Evolutionary conservation across 2,113 vertebrate species (phyloP).

Genomic region (Rhineura floridana): DNA sequence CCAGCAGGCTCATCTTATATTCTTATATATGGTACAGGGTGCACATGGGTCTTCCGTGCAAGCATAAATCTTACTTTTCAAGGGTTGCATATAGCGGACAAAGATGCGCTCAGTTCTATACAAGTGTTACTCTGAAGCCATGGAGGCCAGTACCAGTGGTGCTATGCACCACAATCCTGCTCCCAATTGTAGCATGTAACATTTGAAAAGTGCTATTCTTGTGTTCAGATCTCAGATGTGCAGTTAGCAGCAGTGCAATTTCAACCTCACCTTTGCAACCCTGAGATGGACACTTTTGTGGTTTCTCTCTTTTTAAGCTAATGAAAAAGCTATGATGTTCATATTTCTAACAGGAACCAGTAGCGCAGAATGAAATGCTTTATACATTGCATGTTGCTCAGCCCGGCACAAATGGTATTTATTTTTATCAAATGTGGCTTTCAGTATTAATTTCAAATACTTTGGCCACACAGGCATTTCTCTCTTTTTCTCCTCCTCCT

Average conservation of each 20-base stretch:
- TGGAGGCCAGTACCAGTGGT: too few relatives aligned
- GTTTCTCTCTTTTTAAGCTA: neutral
- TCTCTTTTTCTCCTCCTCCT: conserved; percentile 1
- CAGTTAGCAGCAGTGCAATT: neutral
- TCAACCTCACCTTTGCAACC: neutral
- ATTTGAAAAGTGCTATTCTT: neutral
- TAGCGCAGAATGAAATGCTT: neutral
- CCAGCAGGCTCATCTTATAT: too few relatives aligned
- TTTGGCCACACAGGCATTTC: conserved; percentile 60
- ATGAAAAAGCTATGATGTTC: neutral
- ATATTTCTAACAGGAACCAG: neutral
- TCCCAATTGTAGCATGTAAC: too few relatives aligned
- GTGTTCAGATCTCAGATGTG: neutral
- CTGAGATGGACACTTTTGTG: too few relatives aligned
- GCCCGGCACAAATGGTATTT: conserved; percentile 17
- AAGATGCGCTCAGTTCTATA: neutral
- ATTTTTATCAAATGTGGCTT: conserved; percentile 53
- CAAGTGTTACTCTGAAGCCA: too few relatives aligned
- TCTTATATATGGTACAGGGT: too few relatives aligned
- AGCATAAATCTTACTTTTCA: neutral
- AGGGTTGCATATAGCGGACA: neutral
- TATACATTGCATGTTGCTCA: neutral
- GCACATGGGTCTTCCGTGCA: neutral
- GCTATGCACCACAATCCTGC: too few relatives aligned
- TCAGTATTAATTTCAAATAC: conserved; percentile 41